These are phyloP conservation scores for Megaceryle alcyon DNA, from an alignment of 2,797 vertebrate species.

Conservation along the genomic window DNA sequence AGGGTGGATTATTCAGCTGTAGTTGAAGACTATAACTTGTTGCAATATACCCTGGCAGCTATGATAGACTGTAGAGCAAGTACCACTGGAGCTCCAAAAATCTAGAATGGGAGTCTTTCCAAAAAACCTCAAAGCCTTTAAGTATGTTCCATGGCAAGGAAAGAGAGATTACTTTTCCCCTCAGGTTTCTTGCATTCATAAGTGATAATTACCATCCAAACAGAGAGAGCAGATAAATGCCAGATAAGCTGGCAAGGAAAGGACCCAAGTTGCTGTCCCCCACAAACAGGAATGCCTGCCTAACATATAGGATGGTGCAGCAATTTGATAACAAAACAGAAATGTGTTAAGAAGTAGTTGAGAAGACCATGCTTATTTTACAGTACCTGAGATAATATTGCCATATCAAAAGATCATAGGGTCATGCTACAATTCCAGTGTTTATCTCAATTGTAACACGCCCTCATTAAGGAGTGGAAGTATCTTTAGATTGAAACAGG, in stretches of 20 bases:
- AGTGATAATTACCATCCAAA: constrained; percentile 59
- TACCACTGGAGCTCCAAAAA: constrained; percentile 14
- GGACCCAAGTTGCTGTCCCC: constrained; percentile 11
- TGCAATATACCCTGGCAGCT: constrained; percentile 19
- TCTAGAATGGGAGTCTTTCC: constrained; percentile 47
- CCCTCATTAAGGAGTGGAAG: background rate
- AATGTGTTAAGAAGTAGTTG: background rate
- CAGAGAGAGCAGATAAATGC: constrained; percentile 45
- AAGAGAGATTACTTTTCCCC: constrained; percentile 48
- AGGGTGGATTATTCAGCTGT: background rate
- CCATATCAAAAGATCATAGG: background rate
- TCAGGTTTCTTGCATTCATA: constrained; percentile 55
- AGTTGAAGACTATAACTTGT: background rate
- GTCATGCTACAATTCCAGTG: background rate
- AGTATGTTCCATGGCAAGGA: constrained; percentile 58
- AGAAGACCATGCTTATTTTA: background rate
- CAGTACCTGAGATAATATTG: background rate
- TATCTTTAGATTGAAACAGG: background rate
- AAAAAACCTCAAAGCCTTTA: constrained; percentile 61
- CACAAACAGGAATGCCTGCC: background rate
- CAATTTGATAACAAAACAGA: background rate
- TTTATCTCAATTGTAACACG: background rate
- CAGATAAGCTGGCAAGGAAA: constrained; percentile 51
- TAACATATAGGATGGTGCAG: background rate
- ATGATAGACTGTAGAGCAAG: background rate